phyloP scores from a whole-genome alignment of 1,140 invertebrate genomes.

The Planococcus citri region DNA sequence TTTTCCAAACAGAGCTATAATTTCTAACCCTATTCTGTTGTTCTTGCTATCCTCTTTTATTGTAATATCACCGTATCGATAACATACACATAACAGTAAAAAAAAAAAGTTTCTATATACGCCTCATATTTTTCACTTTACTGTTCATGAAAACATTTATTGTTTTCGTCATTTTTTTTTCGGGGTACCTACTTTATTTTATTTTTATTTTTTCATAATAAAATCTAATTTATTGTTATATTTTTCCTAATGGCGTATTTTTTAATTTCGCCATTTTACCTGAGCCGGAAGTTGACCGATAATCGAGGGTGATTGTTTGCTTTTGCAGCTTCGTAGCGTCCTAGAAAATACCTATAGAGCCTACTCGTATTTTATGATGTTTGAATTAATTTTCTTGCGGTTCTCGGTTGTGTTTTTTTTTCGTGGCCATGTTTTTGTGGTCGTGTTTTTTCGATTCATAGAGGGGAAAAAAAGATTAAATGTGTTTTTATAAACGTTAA shows the following conservation, averaged over 20 bases:
- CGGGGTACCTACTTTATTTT: too few relatives aligned
- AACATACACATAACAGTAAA: neutral
- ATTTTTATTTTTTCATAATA: neutral
- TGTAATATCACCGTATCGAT: neutral
- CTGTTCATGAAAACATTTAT: conserved; percentile 4
- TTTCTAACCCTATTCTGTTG: neutral
- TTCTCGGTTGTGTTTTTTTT: too few relatives aligned
- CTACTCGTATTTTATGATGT: too few relatives aligned
- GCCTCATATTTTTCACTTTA: conserved; percentile 7
- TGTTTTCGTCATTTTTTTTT: neutral
- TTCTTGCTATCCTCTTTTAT: neutral
- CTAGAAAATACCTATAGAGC: too few relatives aligned
- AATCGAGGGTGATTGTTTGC: neutral
- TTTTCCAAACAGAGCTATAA: neutral
- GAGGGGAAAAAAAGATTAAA: neutral
- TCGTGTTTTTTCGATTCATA: neutral
- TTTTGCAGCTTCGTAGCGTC: too few relatives aligned
- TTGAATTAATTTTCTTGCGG: too few relatives aligned
- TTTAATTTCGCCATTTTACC: neutral
- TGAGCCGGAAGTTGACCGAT: neutral
- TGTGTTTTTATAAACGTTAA: neutral
- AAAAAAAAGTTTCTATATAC: neutral
- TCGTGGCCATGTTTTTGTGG: neutral
- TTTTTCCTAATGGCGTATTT: neutral
- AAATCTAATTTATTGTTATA: neutral